Evolutionary conservation across 2,797 vertebrate genomes (phyloP), one percentile per base, ranked within the genome.

Genomic region (Fistularia commersonii): DNA sequence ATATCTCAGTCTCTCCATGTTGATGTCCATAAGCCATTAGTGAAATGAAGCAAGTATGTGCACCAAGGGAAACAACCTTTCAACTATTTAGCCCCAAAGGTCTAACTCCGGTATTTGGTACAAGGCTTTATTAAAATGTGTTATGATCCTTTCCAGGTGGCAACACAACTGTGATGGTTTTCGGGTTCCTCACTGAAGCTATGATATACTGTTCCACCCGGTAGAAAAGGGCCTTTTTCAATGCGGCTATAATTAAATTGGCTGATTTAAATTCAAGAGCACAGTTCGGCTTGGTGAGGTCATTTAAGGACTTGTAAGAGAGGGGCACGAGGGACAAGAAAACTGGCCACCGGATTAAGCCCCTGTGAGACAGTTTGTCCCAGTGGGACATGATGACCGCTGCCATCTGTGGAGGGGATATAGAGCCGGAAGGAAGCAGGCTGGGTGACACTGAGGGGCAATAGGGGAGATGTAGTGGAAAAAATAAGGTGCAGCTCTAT

Each of bases 341-440:
- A 82, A 79, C 76, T 82, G 77, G 72, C 78, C 74, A 54, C 48
- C 5, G 10, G 61, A 72, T 74, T 79, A 78, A 73, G 62, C 50
- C 51, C 64, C 64, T 23, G 49, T 66, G 69, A 75, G 72, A 77
- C 74, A 78, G 46, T 45, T 51, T 65, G 75, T 80, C 64, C 74
- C 67, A 45, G 68, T 46, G 51, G 69, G 54, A 69, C 8, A 8
- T 54, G 62, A 68, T 49, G 69, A 66, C 40, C 53, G 8, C 58
- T 54, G 64, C 69, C 82, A 76, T 83, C 72, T 80, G 79, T 39
- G 57, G 51, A 66, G 66, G 70, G 66, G 70, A 75, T 42, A 48
- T 31, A 48, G 8, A 61, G 56, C 48, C 32, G 23, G 77, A 77
- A 72, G 58, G 54, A 72, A 47, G 50, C 40, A 32, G 54, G 50